Base-by-base conservation (phyloP, 2,888 invertebrate species). In the Geophilus truncorum region DNA sequence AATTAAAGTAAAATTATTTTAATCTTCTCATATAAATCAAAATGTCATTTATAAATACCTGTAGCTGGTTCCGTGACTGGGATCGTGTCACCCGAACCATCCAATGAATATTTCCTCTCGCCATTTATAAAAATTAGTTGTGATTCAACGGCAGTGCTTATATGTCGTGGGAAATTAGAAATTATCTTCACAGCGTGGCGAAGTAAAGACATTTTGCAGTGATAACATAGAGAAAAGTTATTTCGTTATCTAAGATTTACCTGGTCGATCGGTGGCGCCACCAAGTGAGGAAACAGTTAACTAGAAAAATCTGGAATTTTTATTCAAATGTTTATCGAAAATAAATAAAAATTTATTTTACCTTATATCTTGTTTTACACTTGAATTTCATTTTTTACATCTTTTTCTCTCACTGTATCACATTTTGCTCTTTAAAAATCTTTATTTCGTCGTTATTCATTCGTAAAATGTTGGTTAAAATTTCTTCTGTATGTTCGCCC, bases 1-100 rank as follows among this genome's bases (percentile, higher is more conserved):
- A 34, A 76, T n/a, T n/a, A n/a, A n/a, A n/a, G n/a, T n/a, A n/a
- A n/a, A n/a, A n/a, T n/a, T n/a, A n/a, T n/a, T n/a, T n/a, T n/a
- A n/a, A n/a, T n/a, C n/a, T n/a, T n/a, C n/a, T n/a, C n/a, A n/a
- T n/a, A 23, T 28, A 10, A 28, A 21, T 28, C 9, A 4, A 21
- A n/a, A 57, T n/a, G 2, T 4, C 10, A 57, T 57, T 21, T 12
- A 23, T 2, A 21, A 21, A 10, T 78, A 76, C 85, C 85, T 5
- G 84, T 84, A 9, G 85, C 84, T 76, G 86, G 86, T 80, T 85
- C 84, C 5, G 77, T 76, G 6, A 85, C 84, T 3, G 82, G 78
- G 15, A 83, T 81, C 23, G 77, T 62, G 9, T 82, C 81, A 0
- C 78, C n/a, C n/a, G n/a, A 25, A 6, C 79, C 21, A 51, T 83